Conservation (phyloP, 53 echinoderm and acorn worm species). For the Holothuria leucospilota region DNA sequence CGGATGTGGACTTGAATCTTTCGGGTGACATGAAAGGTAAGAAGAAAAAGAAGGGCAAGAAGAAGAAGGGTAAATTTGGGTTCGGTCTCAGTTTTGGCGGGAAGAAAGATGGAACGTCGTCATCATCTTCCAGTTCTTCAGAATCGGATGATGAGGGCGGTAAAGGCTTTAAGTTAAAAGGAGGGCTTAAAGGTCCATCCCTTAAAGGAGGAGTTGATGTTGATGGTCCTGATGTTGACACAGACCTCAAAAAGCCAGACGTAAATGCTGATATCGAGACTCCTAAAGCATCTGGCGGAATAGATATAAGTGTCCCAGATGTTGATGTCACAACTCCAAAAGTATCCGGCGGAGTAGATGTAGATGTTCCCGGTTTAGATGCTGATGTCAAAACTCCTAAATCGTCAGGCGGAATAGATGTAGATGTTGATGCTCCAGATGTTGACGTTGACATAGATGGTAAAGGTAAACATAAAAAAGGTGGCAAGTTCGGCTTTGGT, state of each 20-base stretch:
- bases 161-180: slow-evolving; percentile 53
- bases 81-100: slow-evolving; percentile 36
- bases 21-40: slow-evolving; percentile 37
- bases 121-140: slow-evolving; percentile 14
- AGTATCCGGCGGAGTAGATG: slow-evolving; percentile 45
- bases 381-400: slow-evolving; percentile 42
- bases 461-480: slow-evolving; percentile 45
- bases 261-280: slow-evolving; percentile 31
- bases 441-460: slow-evolving; percentile 64
- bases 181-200: slow-evolving; percentile 72
- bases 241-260: neutral
- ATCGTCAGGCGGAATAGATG: neutral
- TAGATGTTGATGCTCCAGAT: slow-evolving; percentile 43
- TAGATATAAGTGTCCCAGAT: slow-evolving; percentile 32
- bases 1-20: slow-evolving; percentile 32
- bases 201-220: slow-evolving; percentile 59
- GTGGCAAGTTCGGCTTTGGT: slow-evolving; percentile 45
- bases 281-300: slow-evolving; percentile 11
- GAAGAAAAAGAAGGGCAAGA: slow-evolving; percentile 21
- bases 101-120: slow-evolving; percentile 32
- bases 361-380: slow-evolving; percentile 61
- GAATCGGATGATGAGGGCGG: slow-evolving; percentile 53
- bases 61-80: slow-evolving; percentile 35
- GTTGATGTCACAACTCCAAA: slow-evolving; percentile 60
- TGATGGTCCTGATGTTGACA: slow-evolving; percentile 40